phyloP scores from a whole-genome alignment of 2,888 invertebrate genomes.

The Meandrusa payeni region DNA sequence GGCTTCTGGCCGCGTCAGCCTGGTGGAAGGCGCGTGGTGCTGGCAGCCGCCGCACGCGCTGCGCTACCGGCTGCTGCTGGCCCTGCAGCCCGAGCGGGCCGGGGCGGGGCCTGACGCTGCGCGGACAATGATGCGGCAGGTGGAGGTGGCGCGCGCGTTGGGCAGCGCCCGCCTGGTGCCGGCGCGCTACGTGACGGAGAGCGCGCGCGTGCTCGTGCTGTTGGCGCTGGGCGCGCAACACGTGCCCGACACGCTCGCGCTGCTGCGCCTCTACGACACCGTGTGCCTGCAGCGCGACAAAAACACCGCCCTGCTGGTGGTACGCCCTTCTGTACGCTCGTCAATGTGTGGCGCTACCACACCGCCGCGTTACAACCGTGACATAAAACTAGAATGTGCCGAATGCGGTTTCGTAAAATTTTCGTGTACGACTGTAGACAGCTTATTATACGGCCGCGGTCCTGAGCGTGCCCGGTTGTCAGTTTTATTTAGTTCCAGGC shows the following conservation, averaged over 20 bases:
- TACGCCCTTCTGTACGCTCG: slow-evolving; percentile 56
- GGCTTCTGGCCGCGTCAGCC: slow-evolving; percentile 30
- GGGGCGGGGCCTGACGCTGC: slow-evolving; percentile 5
- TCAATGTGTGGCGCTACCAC: no score
- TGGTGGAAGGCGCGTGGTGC: slow-evolving; percentile 58
- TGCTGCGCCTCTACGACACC: slow-evolving; percentile 87
- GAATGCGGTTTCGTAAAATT: no score
- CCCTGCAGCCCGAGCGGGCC: slow-evolving; percentile 25
- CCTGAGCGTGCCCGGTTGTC: no score
- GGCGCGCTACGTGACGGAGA: slow-evolving; percentile 98
- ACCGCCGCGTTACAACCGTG: no score
- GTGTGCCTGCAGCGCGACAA: slow-evolving; percentile 88
- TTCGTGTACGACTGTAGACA: no score
- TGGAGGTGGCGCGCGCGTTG: slow-evolving; percentile 91
- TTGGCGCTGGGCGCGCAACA: slow-evolving; percentile 81
- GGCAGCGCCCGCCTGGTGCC: slow-evolving; percentile 94
- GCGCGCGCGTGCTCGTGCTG: slow-evolving; percentile 89
- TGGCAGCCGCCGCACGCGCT: slow-evolving; percentile 58
- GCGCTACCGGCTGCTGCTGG: slow-evolving; percentile 50
- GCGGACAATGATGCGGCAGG: slow-evolving; percentile 62
- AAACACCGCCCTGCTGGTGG: slow-evolving; percentile 88
- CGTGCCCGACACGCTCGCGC: slow-evolving; percentile 70
- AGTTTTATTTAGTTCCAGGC: no score
- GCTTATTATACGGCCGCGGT: no score
- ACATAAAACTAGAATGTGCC: no score